These are phyloP conservation scores for Helicoverpa armigera DNA, from an alignment of 1,140 invertebrate genomes.

Conservation along the genomic window DNA sequence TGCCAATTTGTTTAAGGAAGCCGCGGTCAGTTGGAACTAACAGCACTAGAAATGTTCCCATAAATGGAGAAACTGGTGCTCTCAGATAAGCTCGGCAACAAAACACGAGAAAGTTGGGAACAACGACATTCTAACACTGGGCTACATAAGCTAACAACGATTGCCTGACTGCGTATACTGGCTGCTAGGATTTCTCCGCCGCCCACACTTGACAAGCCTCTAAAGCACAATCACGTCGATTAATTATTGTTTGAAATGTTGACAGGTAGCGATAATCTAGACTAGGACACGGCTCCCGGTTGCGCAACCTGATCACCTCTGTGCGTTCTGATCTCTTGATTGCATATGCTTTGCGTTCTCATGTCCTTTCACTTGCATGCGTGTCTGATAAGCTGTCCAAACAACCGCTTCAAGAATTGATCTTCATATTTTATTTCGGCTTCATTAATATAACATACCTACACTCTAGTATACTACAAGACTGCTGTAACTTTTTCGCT, in stretches of 20 bases:
- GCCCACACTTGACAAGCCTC: conserved; percentile 36
- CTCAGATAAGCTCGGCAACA: conserved; percentile 20
- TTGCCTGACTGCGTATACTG: background rate
- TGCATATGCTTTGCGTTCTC: conserved; percentile 14
- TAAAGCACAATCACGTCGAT: conserved; percentile 39
- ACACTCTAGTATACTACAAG: background rate
- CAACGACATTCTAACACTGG: conserved; percentile 36
- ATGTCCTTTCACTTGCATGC: conserved; percentile 47
- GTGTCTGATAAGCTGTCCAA: conserved; percentile 8
- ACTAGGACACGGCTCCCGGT: conserved; percentile 29
- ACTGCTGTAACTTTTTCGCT: background rate
- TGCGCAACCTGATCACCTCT: conserved; percentile 45
- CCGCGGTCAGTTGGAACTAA: conserved; percentile 29
- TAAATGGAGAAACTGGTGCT: conserved; percentile 34
- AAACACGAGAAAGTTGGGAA: conserved; percentile 37
- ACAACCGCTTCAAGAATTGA: conserved; percentile 1
- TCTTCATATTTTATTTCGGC: background rate
- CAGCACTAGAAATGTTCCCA: conserved; percentile 23
- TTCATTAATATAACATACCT: background rate
- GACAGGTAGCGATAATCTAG: conserved; percentile 46
- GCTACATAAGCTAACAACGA: conserved; percentile 7
- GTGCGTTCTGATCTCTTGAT: conserved; percentile 18
- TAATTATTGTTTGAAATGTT: conserved; percentile 50
- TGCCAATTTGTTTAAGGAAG: conserved; percentile 45
- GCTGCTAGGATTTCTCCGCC: conserved; percentile 40